A percentile compares a stretch with the other conserved stretches of the same genome.
Evolutionary conservation across 2,797 vertebrate species (phyloP).

Genomic region (Enteromius paludinosus): DNA sequence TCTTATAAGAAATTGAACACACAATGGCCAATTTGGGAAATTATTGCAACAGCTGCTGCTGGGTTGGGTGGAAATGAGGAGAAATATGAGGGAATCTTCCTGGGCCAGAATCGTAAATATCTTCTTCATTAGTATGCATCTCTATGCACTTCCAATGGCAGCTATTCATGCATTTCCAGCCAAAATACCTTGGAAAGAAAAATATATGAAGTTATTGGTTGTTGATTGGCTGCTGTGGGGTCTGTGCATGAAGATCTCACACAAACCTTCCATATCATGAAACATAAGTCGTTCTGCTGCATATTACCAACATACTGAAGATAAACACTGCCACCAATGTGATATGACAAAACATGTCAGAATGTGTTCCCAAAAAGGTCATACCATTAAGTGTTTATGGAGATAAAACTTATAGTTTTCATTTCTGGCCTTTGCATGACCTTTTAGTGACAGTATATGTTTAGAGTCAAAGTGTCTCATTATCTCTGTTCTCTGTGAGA

Average conservation of each 20-base stretch:
- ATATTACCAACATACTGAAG: conserved; percentile 30
- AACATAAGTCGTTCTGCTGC: conserved; percentile 2
- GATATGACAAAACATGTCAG: conserved; percentile 30
- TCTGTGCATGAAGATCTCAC: neutral
- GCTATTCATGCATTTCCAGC: conserved; percentile 34
- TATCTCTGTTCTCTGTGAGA: conserved; percentile 7
- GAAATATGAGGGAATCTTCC: conserved; percentile 29
- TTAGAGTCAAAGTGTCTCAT: conserved; percentile 25
- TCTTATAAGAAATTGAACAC: conserved; percentile 52
- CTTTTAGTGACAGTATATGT: conserved; percentile 27
- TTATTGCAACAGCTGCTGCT: conserved; percentile 60
- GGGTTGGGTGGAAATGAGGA: conserved; percentile 25
- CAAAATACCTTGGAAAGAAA: conserved; percentile 41
- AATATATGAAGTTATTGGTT: conserved; percentile 21
- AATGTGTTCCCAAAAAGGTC: conserved; percentile 30
- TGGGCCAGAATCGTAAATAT: conserved; percentile 33
- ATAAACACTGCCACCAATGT: conserved; percentile 7
- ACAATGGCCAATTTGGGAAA: conserved; percentile 58
- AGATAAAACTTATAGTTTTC: conserved; percentile 37
- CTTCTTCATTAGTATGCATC: conserved; percentile 39
- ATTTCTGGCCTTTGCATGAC: conserved; percentile 37
- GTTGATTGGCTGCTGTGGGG: conserved; percentile 8
- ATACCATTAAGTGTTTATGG: conserved; percentile 38
- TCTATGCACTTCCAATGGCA: conserved; percentile 10
- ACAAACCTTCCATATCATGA: neutral